Conservation (phyloP, 2,113 vertebrate species). For the Caranx melampygus region DNA sequence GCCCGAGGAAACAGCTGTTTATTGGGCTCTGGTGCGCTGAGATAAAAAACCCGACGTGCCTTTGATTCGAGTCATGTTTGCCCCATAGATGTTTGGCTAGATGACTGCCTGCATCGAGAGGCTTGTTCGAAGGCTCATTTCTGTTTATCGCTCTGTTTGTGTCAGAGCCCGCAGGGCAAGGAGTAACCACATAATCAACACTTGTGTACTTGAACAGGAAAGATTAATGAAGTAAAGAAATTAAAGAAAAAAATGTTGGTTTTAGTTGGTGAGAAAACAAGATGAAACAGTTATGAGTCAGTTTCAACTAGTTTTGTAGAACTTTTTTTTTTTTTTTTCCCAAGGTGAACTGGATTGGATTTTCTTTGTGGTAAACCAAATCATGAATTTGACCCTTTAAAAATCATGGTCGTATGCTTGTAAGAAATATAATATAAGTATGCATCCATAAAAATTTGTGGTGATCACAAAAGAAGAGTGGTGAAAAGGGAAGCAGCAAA, state of each 20-base stretch:
- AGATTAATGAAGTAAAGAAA: slow-evolving; percentile 46
- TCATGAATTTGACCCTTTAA: too few relatives aligned
- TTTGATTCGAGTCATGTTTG: slow-evolving; percentile 68
- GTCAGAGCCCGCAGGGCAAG: slow-evolving; percentile 33
- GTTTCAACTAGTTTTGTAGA: not conserved
- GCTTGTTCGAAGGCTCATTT: slow-evolving; percentile 47
- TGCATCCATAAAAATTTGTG: too few relatives aligned
- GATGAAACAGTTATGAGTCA: slow-evolving; percentile 12
- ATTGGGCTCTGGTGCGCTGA: slow-evolving; percentile 52
- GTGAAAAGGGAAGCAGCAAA: too few relatives aligned
- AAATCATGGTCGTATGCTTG: too few relatives aligned
- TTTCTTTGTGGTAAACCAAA: not conserved
- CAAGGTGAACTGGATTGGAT: not conserved
- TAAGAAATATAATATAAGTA: not conserved
- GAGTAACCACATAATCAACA: slow-evolving; percentile 46
- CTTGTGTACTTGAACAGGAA: slow-evolving; percentile 18
- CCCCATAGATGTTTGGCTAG: slow-evolving; percentile 69
- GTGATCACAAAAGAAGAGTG: too few relatives aligned
- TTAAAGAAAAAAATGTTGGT: slow-evolving; percentile 11
- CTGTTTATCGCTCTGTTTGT: slow-evolving; percentile 65
- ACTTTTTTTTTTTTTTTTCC: not conserved
- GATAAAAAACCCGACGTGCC: slow-evolving; percentile 61
- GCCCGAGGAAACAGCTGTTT: slow-evolving; percentile 67
- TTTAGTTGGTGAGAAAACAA: slow-evolving; percentile 13
- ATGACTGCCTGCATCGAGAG: slow-evolving; percentile 55